phyloP scores from a whole-genome alignment of 2,113 vertebrate genomes.

The Nesoenas mayeri region DNA sequence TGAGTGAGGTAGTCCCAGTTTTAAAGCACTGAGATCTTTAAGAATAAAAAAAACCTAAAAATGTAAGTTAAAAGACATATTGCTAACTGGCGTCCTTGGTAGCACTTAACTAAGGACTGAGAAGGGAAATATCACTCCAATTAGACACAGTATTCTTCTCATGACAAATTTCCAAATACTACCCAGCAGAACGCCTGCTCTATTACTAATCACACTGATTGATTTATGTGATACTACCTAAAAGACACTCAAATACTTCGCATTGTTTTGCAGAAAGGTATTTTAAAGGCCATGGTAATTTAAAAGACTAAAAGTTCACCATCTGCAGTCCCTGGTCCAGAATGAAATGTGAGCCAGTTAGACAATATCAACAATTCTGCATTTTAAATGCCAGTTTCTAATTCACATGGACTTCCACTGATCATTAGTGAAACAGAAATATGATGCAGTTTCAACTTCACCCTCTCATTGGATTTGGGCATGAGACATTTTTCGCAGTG shows the following conservation, averaged over 20 bases:
- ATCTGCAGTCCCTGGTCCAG: background rate
- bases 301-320: background rate
- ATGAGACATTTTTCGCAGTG: background rate
- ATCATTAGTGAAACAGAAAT: background rate
- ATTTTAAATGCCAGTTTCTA: background rate
- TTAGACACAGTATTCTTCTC: background rate
- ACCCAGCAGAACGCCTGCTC: background rate
- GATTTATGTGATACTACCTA: background rate
- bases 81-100: background rate
- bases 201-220: background rate
- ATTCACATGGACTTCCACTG: background rate
- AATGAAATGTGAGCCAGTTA: background rate
- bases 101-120: background rate
- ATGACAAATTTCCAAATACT: background rate
- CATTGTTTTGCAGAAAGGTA: background rate
- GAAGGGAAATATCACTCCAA: background rate
- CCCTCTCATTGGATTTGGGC: background rate
- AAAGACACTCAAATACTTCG: background rate
- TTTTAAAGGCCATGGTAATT: background rate
- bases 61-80: accelerated
- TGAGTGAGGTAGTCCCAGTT: background rate
- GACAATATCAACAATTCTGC: background rate
- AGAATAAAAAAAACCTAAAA: background rate
- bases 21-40: background rate
- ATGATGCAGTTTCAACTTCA: background rate